Conservation (phyloP, 2,888 invertebrate genomes). For the Cephonodes hylas region DNA sequence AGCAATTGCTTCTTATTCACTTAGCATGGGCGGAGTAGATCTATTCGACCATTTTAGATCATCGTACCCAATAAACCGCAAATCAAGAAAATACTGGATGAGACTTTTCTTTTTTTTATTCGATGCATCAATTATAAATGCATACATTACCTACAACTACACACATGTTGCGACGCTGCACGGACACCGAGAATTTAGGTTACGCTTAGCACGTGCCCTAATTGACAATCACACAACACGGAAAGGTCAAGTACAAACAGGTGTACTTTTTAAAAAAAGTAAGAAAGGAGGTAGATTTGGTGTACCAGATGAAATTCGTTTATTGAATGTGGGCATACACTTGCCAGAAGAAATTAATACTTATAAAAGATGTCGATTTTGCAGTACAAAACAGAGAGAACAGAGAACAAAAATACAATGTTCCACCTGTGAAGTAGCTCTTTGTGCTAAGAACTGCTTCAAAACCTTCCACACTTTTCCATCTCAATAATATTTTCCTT, state of each 20-base stretch:
- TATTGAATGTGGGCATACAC: slow-evolving; percentile 37
- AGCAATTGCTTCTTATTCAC: not conserved
- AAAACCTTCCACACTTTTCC: slow-evolving; percentile 20
- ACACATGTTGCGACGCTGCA: slow-evolving; percentile 21
- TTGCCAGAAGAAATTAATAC: no score
- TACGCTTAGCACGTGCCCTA: slow-evolving; percentile 23
- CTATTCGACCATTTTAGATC: not conserved
- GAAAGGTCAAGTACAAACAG: slow-evolving; percentile 17
- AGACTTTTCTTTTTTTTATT: slow-evolving; percentile 14
- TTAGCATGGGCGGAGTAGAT: not conserved
- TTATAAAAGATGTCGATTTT: no score
- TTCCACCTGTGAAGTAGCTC: slow-evolving; percentile 23
- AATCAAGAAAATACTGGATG: slow-evolving; percentile 39
- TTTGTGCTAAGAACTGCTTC: slow-evolving; percentile 25
- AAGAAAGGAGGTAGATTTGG: slow-evolving; percentile 38
- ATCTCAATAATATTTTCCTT: slow-evolving; percentile 24
- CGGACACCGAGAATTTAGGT: slow-evolving; percentile 24
- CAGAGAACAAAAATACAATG: slow-evolving; percentile 26
- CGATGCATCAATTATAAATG: slow-evolving; percentile 21
- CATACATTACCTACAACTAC: slow-evolving; percentile 29
- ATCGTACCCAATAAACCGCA: slow-evolving; percentile 29
- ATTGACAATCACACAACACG: slow-evolving; percentile 18
- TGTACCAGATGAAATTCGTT: slow-evolving; percentile 36
- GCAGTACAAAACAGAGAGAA: no score
- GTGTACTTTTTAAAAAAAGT: slow-evolving; percentile 21